Base-by-base conservation (phyloP, 2,113 vertebrate genomes). In the Oophaga pumilio region DNA sequence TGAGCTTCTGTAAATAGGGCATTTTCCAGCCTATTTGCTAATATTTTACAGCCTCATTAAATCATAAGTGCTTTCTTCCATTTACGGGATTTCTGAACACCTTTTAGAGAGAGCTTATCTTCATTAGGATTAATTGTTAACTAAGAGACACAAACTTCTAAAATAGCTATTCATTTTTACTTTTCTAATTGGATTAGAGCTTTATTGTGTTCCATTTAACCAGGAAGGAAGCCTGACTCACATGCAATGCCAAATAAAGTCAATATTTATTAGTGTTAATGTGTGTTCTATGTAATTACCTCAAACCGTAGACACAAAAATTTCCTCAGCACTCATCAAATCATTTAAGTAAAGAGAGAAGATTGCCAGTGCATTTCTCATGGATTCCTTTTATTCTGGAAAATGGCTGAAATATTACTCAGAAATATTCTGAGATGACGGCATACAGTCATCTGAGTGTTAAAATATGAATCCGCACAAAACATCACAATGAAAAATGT, bases 131-230 rank as follows among this genome's bases (percentile, higher is more conserved):
- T 95, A 96, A 96, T 95, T 96, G 93, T 93, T 90, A 92, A 89
- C 90, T 90, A 94, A 92, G 92, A 93, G 90, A 93, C 92, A 91
- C 28, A 89, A 94, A 92, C 90, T 91, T 91, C 90, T 90, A 93
- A 92, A 95, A 94, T 93, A 90, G 89, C 89, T 92, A 93, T 94
- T 93, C 4, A 92, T 93, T 88, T 94, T 94, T 92, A 91, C 90
- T 89, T 87, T 86, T 90, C 77, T 95, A 94, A 95, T 95, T 90
- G 92, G 91, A 95, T 95, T 95, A 95, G 93, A 91, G 91, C 90
- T 83, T 92, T 60, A 89, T 90, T 92, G 92, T 93, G 93, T 91
- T 90, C 93, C 90, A 93, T 91, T 94, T 91, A 90, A 89, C 87
- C 87, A 89, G 87, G 88, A 89, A 89, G 90, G 89, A 89, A 90